Conservation (phyloP, 2,888 invertebrate species). For the Piscicola geometra region DNA sequence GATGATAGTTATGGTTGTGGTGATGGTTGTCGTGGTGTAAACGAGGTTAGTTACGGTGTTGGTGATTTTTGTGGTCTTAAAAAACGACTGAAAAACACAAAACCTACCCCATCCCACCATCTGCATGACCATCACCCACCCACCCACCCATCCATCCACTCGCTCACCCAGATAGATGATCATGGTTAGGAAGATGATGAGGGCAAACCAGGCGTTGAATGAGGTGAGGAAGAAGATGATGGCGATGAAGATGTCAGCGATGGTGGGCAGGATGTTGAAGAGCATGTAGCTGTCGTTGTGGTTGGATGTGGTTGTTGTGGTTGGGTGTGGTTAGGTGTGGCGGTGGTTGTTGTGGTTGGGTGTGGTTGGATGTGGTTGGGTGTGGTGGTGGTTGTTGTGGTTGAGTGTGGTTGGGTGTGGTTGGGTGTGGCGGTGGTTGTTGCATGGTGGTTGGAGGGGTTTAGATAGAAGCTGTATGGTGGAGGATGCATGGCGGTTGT, state of each 20-base stretch:
- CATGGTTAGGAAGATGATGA: conserved; percentile 92
- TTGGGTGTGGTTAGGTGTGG: too few species aligned
- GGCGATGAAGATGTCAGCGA: conserved; percentile 85
- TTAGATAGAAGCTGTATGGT: too few species aligned
- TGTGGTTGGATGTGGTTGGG: too few species aligned
- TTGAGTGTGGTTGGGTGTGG: too few species aligned
- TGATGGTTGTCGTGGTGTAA: too few species aligned
- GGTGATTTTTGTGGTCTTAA: neutral
- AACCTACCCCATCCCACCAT: neutral
- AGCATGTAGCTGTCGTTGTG: conserved; percentile 63
- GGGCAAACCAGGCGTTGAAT: conserved; percentile 89
- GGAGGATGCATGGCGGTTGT: too few species aligned
- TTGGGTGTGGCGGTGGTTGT: too few species aligned
- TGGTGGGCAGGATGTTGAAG: conserved; percentile 86
- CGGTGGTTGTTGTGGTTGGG: too few species aligned
- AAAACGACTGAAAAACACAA: neutral
- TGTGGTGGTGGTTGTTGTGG: too few species aligned
- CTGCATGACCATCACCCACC: neutral
- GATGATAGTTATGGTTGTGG: neutral
- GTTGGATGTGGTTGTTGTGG: too few species aligned
- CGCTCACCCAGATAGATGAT: conserved; percentile 74
- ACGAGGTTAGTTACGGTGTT: neutral
- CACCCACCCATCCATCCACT: neutral
- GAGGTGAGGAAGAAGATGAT: conserved; percentile 78
- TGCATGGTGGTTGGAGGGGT: too few species aligned